These are phyloP conservation scores for Merluccius polli DNA, from an alignment of 2,797 vertebrate species.

Conservation along the genomic window DNA sequence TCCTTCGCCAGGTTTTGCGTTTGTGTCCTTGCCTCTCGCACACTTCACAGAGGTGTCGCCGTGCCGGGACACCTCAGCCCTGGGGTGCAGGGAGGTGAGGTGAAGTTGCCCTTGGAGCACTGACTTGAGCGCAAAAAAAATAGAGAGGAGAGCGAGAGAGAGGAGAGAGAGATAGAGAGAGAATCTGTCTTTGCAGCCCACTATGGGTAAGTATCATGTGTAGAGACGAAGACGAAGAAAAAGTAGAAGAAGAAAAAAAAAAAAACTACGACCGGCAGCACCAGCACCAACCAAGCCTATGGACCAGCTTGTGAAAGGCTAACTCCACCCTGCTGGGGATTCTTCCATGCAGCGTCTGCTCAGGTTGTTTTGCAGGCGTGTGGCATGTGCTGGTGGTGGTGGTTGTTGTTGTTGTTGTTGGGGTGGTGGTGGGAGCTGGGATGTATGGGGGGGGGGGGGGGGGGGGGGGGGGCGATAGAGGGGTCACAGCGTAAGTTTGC, in stretches of 20 bases:
- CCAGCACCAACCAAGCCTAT: not conserved
- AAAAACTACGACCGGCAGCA: not conserved
- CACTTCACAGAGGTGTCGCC: conserved; percentile 3
- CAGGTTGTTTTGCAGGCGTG: not conserved
- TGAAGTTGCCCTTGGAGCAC: not conserved
- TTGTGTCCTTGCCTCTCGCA: conserved; percentile 31
- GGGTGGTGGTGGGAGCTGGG: not conserved
- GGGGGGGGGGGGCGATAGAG: not conserved
- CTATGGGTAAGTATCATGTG: not conserved
- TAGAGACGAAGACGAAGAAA: conserved; percentile 17
- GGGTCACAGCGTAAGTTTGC: conserved; percentile 87
- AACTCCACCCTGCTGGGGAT: not conserved
- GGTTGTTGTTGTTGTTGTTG: not conserved
- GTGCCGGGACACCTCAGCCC: not conserved
- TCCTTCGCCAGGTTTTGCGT: not conserved
- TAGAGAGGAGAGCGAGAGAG: not conserved
- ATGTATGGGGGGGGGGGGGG: not conserved
- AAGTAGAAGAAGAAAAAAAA: not conserved
- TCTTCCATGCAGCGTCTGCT: not conserved
- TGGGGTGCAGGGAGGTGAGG: not conserved
- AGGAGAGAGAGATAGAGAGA: not conserved
- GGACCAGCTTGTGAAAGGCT: not conserved
- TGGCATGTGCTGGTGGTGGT: not conserved
- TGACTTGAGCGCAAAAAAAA: not conserved
- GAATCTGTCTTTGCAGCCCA: not conserved